phyloP scores from a whole-genome alignment of 1,140 invertebrate species.

The Thrips palmi region DNA sequence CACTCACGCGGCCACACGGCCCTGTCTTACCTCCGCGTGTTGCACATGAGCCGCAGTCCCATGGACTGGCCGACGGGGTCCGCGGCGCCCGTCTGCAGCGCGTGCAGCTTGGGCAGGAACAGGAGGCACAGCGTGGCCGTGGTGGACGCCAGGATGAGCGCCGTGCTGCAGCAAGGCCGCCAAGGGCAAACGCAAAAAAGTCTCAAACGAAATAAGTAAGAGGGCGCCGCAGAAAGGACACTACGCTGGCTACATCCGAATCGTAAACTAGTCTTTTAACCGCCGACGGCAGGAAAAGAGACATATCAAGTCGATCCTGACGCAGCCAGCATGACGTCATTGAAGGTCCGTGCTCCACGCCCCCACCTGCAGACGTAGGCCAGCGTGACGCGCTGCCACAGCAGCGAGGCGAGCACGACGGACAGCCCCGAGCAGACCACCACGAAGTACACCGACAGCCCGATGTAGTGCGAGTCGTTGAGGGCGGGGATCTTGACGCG shows the following conservation, averaged over 20 bases:
- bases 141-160: conserved; percentile 66
- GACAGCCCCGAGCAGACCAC: conserved; percentile 74
- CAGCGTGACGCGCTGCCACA: conserved; percentile 65
- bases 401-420: conserved; percentile 65
- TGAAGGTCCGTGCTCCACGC: too few relatives aligned
- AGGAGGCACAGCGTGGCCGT: conserved; percentile 70
- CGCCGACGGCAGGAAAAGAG: too few relatives aligned
- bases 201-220: too few relatives aligned
- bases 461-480: conserved; percentile 95
- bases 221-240: too few relatives aligned
- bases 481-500: conserved; percentile 92
- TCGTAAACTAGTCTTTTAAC: too few relatives aligned
- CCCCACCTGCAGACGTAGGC: conserved; percentile 71
- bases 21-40: conserved; percentile 43
- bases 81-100: conserved; percentile 37
- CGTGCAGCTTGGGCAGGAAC: conserved; percentile 67
- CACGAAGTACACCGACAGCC: conserved; percentile 79
- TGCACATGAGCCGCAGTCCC: conserved; percentile 72
- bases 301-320: too few relatives aligned
- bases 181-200: too few relatives aligned
- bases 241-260: too few relatives aligned
- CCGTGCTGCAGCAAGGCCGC: too few relatives aligned
- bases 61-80: conserved; percentile 72
- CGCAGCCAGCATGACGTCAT: too few relatives aligned
- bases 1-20: neutral